These are phyloP conservation scores for Apotomis betuletana DNA, from an alignment of 2,888 invertebrate species.

Conservation along the genomic window DNA sequence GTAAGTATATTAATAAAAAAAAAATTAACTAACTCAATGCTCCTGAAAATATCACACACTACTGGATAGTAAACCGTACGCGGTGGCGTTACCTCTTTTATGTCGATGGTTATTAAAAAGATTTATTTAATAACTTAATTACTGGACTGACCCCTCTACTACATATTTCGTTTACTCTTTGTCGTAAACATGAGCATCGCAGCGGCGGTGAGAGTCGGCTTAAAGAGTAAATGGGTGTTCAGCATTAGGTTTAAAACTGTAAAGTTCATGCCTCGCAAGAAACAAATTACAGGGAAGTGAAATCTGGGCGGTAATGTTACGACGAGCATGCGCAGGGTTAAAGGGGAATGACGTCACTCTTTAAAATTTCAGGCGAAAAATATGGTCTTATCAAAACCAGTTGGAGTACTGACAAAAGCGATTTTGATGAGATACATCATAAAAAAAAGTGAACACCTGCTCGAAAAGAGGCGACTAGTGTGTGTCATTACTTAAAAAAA, in stretches of 20 bases:
- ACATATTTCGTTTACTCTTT: slow-evolving; percentile 54
- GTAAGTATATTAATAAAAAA: too few species aligned
- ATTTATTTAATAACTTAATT: neutral
- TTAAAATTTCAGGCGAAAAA: neutral
- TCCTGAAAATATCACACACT: too few species aligned
- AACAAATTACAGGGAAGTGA: slow-evolving; percentile 75
- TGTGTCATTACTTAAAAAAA: too few species aligned
- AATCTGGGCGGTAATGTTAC: slow-evolving; percentile 56
- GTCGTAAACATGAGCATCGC: slow-evolving; percentile 63
- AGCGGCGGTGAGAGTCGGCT: slow-evolving; percentile 65
- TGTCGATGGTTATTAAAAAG: too few species aligned
- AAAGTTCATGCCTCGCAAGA: slow-evolving; percentile 70
- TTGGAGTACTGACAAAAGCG: too few species aligned
- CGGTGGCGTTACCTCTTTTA: too few species aligned
- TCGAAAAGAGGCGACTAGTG: too few species aligned
- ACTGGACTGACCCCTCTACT: neutral
- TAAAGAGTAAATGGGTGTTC: slow-evolving; percentile 72
- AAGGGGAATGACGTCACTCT: slow-evolving; percentile 6
- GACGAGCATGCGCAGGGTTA: slow-evolving; percentile 13
- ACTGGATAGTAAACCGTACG: too few species aligned
- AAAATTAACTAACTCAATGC: too few species aligned
- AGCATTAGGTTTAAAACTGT: slow-evolving; percentile 72
- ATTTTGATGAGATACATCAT: too few species aligned
- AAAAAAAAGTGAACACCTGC: too few species aligned
- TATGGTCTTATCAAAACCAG: neutral